Evolutionary conservation across 2,888 invertebrate species (phyloP).

Genomic region (Crossocerus cetratus): DNA sequence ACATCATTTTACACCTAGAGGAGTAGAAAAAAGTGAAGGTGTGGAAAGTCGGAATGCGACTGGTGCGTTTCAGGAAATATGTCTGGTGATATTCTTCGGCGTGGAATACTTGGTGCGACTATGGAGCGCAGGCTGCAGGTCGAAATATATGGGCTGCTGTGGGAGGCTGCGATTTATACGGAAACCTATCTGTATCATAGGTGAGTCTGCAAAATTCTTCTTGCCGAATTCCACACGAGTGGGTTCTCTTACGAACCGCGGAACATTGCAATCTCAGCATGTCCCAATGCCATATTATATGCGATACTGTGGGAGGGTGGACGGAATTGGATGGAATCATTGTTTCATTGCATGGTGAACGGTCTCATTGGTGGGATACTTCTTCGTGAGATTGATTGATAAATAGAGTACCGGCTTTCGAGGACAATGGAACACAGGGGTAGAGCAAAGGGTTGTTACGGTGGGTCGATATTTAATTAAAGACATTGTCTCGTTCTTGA

Average conservation of each 20-base stretch:
- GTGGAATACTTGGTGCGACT: conserved; percentile 87
- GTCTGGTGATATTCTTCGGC: conserved; percentile 89
- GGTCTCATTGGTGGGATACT: too few species aligned
- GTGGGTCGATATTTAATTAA: not conserved
- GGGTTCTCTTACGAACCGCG: not conserved
- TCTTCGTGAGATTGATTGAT: too few species aligned
- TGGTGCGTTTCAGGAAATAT: conserved; percentile 82
- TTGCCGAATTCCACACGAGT: not conserved
- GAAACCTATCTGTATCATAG: conserved; percentile 91
- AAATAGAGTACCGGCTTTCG: too few species aligned
- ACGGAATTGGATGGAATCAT: conserved; percentile 20
- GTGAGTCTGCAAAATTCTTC: conserved; percentile 76
- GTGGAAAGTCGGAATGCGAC: not conserved
- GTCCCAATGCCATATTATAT: too few species aligned
- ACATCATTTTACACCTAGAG: not conserved
- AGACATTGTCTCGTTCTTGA: not conserved
- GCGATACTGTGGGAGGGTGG: too few species aligned
- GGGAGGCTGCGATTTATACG: conserved; percentile 87
- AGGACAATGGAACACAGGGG: not conserved
- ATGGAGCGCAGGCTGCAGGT: conserved; percentile 91
- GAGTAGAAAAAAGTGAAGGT: not conserved
- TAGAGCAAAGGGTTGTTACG: not conserved
- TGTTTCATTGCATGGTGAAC: too few species aligned
- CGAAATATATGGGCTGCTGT: conserved; percentile 88
- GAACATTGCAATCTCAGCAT: too few species aligned